Conservation (phyloP, 2,113 vertebrate species). For the Lepus timidus region DNA sequence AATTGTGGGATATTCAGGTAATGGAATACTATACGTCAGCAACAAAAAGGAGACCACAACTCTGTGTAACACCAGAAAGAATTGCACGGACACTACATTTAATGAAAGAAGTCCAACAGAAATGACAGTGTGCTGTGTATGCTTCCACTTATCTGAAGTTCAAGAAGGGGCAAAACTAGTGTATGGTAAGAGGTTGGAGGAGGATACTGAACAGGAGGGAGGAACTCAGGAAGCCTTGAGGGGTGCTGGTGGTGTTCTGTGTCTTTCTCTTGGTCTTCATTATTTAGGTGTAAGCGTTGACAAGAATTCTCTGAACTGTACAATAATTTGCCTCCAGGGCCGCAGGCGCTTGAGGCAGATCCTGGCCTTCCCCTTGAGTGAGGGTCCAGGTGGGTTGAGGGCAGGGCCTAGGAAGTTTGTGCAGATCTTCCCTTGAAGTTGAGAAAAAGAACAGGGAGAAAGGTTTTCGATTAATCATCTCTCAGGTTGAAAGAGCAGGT, state of each 20-base stretch:
- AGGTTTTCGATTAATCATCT: conserved; percentile 58
- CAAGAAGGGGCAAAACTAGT: background rate
- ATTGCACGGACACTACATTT: background rate
- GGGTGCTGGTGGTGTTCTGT: background rate
- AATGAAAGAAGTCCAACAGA: background rate
- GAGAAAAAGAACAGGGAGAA: conserved; percentile 50
- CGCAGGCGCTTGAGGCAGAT: background rate
- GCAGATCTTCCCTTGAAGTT: conserved; percentile 42
- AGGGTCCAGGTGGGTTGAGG: background rate
- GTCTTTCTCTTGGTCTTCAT: background rate
- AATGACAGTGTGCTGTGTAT: background rate
- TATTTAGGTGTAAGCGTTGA: background rate
- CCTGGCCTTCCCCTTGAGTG: background rate
- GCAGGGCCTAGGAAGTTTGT: background rate
- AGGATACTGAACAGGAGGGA: background rate
- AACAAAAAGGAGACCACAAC: background rate
- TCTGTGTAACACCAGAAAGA: background rate
- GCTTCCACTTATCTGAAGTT: background rate
- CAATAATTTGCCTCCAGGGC: background rate
- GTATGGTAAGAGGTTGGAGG: background rate
- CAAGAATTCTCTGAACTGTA: conserved; percentile 25
- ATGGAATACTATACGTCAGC: background rate
- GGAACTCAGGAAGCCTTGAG: background rate
- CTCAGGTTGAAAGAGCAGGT: conserved; percentile 61
- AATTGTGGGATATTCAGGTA: background rate